Evolutionary conservation across 2,888 invertebrate species (phyloP).

Genomic region (Patella ulyssiponensis): DNA sequence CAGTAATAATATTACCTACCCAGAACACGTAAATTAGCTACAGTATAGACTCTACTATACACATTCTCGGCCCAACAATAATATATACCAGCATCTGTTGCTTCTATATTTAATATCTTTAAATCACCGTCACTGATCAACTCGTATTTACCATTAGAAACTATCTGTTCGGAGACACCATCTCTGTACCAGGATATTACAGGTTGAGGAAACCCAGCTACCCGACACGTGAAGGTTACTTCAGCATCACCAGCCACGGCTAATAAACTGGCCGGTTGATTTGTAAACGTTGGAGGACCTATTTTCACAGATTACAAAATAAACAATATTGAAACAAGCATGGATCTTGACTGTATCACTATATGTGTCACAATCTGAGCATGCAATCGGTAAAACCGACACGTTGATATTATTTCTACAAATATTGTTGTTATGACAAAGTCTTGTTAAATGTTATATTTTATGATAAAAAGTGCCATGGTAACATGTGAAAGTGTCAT

Average conservation of each 20-base stretch:
- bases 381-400: too few species aligned
- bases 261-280: conserved; percentile 12
- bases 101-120: background rate
- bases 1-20: too few species aligned
- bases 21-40: too few species aligned
- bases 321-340: too few species aligned
- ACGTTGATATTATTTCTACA: too few species aligned
- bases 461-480: too few species aligned
- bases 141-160: background rate
- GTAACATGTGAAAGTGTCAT: too few species aligned
- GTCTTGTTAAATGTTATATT: too few species aligned
- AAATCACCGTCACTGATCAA: background rate
- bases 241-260: conserved; percentile 15
- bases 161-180: background rate
- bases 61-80: background rate
- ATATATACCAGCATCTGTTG: background rate
- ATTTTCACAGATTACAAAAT: background rate
- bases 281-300: conserved; percentile 20
- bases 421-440: too few species aligned
- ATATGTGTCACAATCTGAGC: too few species aligned
- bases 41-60: background rate
- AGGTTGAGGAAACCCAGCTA: conserved; percentile 19
- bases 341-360: too few species aligned
- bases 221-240: conserved; percentile 16
- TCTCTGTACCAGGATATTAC: conserved; percentile 17